Conservation (phyloP, 2,113 vertebrate genomes). For the Xiphophorus couchianus region DNA sequence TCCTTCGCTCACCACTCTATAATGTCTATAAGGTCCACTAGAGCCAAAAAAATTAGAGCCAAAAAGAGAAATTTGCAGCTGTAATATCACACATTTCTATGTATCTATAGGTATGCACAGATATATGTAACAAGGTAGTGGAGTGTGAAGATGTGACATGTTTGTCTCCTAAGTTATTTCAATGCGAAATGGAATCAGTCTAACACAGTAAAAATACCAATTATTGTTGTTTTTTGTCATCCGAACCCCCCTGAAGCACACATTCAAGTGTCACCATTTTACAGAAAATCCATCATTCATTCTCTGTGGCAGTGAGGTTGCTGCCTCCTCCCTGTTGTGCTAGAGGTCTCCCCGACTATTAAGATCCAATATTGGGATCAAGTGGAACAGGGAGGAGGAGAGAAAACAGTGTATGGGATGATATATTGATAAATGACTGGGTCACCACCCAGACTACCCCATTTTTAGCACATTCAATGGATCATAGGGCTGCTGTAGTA, state of each 20-base stretch:
- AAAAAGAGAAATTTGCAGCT: no score
- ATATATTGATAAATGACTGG: constrained; percentile 69
- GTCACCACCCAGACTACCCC: constrained; percentile 29
- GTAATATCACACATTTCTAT: no score
- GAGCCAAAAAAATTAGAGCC: no score
- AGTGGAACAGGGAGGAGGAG: constrained; percentile 13
- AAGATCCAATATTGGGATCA: constrained; percentile 63
- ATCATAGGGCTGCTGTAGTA: constrained; percentile 47
- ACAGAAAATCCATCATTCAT: constrained; percentile 61
- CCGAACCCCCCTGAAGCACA: constrained; percentile 3
- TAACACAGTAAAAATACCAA: no score
- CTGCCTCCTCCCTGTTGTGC: constrained; percentile 46
- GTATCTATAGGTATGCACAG: no score
- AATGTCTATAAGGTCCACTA: no score
- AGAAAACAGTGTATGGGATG: constrained; percentile 27
- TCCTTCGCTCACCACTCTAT: no score
- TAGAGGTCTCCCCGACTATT: constrained; percentile 65
- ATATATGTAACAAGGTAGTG: no score
- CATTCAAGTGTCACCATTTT: constrained; percentile 11
- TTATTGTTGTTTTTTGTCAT: no score
- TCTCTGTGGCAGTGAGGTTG: constrained; percentile 44
- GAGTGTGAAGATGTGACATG: no score
- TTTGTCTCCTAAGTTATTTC: no score
- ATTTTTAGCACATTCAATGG: constrained; percentile 76
- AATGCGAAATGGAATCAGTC: no score